Evolutionary conservation across 2,113 vertebrate genomes (phyloP), one percentile per base, ranked within the genome.

Genomic region (Coturnix japonica): DNA sequence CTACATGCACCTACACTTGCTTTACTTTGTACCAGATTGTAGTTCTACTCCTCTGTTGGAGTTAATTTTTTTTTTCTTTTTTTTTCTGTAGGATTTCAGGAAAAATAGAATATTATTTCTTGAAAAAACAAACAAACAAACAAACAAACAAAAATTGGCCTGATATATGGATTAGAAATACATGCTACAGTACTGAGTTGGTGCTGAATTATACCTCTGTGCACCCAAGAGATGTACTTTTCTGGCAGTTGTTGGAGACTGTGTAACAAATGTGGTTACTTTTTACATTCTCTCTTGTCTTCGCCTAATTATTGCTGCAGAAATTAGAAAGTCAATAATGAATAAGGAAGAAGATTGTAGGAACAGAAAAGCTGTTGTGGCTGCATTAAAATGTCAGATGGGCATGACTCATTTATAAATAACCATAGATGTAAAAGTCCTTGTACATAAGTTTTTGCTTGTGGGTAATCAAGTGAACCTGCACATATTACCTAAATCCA

Each of bases 261-360:
- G 25, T 77, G 28, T 31, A 63, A 41, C 47, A 90, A 88, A 87
- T 77, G 54, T 85, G 72, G 65, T 66, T 77, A 54, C 64, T 25
- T 90, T 90, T 88, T 74, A 54, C 31, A 61, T 28, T 80, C 82
- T 54, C 7, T 87, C 21, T 76, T 76, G 80, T 85, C 56, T 85
- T 85, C 85, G 9, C 72, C 69, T 93, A 20, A 28, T 94, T 87
- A 81, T 61, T 77, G 51, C 64, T 67, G 69, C 23, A 87, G 76
- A 93, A 91, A 94, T 94, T 70, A 91, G 51, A 77, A 90, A 93
- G 72, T 94, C 92, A 94, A 90, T 95, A 93, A 91, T 59, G 82
- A 73, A 93, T 88, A 82, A 93, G 76, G 26, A 31, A 77, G 25
- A 61, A 79, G 60, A 80, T 25, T 70, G 20, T 41, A 31, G 35